Evolutionary conservation across 2,797 vertebrate genomes (phyloP), one percentile per base, ranked within the genome.

Genomic region (Heliangelus exortis): DNA sequence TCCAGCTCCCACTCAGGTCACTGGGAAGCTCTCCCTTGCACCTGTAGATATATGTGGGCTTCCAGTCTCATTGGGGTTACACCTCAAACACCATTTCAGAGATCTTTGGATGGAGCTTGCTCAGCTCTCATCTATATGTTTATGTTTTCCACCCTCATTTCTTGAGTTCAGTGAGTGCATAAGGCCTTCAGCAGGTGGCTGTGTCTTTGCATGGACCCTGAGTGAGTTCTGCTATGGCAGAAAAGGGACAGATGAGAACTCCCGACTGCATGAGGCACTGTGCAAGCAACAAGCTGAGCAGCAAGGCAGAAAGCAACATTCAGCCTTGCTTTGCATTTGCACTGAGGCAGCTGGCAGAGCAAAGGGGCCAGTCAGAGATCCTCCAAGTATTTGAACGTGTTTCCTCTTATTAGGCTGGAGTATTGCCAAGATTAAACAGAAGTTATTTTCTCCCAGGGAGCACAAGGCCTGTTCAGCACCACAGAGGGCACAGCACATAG

Each of bases 21-120:
- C 1, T 0, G 31, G 19, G 36, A 33, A 76, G 22, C 36, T 59
- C 57, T 87, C 10, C 23, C 29, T n/a, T 20, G 15, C 23, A 74
- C 29, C 16, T 7, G 2, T 15, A 57, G 33, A 55, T 33, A 21
- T 0, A 0, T 5, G 26, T 2, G 2, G 16, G 25, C 45, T 79
- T 77, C 57, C 23, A 54, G 41, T 12, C 8, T 50, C 10, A 23
- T 43, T 39, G 48, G 47, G 28, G 41, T 63, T 53, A 57, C 58
- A n/a, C 45, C 21, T 71, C 66, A 71, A 63, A 67, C 39, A 73
- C 17, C 26, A 13, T 2, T 0, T 76, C 45, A 75, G 54, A 78
- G 53, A 47, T 31, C 23, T 92, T 54, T 65, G 71, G 9, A 45
- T 5, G 5, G 36, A 71, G n/a, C 19, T 84, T 84, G 28, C 53